phyloP scores from a whole-genome alignment of 2,888 invertebrate species.

The Hyposoter dolosus region DNA sequence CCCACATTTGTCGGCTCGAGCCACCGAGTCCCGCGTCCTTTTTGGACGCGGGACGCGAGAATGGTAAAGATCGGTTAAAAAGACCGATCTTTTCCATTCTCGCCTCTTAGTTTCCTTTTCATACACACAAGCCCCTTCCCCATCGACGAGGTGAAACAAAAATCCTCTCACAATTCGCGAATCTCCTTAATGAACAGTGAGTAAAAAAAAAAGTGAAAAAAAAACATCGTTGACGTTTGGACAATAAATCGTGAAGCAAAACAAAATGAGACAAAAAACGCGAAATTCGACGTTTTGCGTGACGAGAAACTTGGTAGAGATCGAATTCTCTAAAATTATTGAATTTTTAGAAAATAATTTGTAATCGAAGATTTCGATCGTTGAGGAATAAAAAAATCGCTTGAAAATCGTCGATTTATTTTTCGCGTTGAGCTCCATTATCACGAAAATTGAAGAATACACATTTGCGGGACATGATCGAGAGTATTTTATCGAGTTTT shows the following conservation, averaged over 20 bases:
- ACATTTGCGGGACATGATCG: conserved; percentile 6
- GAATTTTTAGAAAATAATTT: too few species aligned
- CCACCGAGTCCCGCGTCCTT: conserved; percentile 23
- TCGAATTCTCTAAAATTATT: too few species aligned
- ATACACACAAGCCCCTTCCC: background rate
- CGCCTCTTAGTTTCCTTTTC: conserved; percentile 29
- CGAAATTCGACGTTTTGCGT: too few species aligned
- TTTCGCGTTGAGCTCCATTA: background rate
- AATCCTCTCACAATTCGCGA: conserved; percentile 40
- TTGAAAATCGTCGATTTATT: background rate
- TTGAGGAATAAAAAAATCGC: background rate
- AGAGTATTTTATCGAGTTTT: conserved; percentile 26
- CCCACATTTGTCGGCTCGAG: conserved; percentile 43
- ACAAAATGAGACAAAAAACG: conserved; percentile 35
- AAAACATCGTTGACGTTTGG: conserved; percentile 18
- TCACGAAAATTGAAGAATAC: background rate
- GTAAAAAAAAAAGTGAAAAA: background rate
- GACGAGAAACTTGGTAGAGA: too few species aligned
- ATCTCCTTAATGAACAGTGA: conserved; percentile 46
- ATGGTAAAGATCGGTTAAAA: too few species aligned
- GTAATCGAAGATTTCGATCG: too few species aligned
- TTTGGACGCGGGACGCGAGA: too few species aligned
- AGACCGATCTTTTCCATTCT: conserved; percentile 33
- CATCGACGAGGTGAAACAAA: conserved; percentile 48
- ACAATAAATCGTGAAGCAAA: background rate